Evolutionary conservation across 2,113 vertebrate genomes (phyloP).

Genomic region (Daphoenositta chrysoptera): DNA sequence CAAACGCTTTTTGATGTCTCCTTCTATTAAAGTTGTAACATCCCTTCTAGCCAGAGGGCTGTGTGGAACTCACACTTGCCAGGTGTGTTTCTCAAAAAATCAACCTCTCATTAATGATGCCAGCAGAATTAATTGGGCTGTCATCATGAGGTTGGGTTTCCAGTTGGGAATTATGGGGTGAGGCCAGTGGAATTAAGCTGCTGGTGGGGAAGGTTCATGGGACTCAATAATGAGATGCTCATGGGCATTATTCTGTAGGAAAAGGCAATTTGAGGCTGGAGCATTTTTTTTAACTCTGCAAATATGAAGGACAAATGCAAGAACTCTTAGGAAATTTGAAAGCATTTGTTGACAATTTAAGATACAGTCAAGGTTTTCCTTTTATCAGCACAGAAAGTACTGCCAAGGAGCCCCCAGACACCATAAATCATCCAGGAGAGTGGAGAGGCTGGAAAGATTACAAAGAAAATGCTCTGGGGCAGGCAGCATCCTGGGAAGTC

Average conservation of each 20-base stretch:
- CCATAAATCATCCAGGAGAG: slow-evolving; percentile 16
- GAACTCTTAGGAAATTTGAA: not conserved
- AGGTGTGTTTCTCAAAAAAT: not conserved
- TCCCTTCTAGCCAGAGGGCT: not conserved
- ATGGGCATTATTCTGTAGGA: not conserved
- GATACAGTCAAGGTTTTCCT: not conserved
- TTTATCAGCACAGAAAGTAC: not conserved
- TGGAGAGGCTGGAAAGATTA: not conserved
- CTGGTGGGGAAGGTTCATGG: not conserved
- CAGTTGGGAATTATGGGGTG: not conserved
- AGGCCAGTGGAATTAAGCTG: not conserved
- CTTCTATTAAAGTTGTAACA: not conserved
- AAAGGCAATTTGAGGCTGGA: not conserved
- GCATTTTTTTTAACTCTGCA: not conserved
- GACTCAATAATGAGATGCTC: not conserved
- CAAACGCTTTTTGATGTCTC: not conserved
- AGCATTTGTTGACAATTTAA: not conserved
- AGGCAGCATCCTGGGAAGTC: not conserved
- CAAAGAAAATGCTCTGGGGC: not conserved
- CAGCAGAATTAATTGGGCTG: slow-evolving; percentile 18
- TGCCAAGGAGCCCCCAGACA: not conserved
- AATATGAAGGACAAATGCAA: not conserved
- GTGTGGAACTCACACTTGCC: not conserved
- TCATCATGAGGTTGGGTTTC: not conserved
- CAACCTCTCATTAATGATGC: not conserved